These are phyloP conservation scores for Parasteatoda tepidariorum DNA, from an alignment of 1,140 invertebrate species.

Conservation along the genomic window DNA sequence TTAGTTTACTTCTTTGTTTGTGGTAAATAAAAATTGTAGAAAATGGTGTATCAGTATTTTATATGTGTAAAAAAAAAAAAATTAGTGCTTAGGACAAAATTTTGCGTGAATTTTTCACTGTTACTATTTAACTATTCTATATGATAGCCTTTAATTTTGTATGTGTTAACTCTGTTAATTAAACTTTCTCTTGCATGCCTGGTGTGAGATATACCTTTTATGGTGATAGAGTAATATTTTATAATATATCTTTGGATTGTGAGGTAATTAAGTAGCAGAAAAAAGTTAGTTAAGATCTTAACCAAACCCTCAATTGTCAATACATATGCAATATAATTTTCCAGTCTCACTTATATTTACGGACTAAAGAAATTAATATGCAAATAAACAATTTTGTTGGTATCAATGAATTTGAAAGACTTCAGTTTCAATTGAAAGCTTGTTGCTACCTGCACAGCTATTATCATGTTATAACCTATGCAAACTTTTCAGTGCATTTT, in stretches of 20 bases:
- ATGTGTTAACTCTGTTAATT: not conserved
- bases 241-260: no score
- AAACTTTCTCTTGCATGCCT: not conserved
- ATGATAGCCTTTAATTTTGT: not conserved
- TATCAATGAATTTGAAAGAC: no score
- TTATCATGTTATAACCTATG: constrained; percentile 18
- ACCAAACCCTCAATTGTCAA: no score
- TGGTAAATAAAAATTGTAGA: not conserved
- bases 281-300: no score
- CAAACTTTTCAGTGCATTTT: constrained; percentile 33
- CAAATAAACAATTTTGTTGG: no score
- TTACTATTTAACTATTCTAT: not conserved
- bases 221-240: not conserved
- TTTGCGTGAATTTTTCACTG: not conserved
- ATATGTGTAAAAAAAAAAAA: not conserved
- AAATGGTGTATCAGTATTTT: not conserved
- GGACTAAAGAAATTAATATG: no score
- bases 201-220: not conserved
- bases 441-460: constrained; percentile 18
- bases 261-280: no score
- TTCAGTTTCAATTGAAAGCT: no score
- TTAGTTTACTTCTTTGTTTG: no score
- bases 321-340: no score
- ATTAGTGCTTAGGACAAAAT: not conserved
- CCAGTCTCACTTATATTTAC: no score